Conservation (phyloP, 2,888 invertebrate genomes). For the Nipponacmea schrenckii region DNA sequence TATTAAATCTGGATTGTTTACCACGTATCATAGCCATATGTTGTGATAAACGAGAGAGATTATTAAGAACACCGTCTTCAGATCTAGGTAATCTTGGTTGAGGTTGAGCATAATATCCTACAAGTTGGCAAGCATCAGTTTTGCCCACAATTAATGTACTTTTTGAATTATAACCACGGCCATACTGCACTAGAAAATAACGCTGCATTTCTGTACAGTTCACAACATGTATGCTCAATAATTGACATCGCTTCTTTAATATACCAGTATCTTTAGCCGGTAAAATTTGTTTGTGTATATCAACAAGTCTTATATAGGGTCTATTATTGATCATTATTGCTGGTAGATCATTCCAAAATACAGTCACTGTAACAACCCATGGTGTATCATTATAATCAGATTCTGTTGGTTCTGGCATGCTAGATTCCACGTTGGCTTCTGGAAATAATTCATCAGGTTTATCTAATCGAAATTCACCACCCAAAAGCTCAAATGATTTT, state of each 20-base stretch:
- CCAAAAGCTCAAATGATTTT: constrained; percentile 42
- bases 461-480: constrained; percentile 16
- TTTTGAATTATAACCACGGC: constrained; percentile 65
- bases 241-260: constrained; percentile 65
- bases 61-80: constrained; percentile 24
- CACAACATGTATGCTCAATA: constrained; percentile 59
- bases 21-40: constrained; percentile 3
- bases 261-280: constrained; percentile 68
- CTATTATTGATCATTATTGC: constrained; percentile 63
- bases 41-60: constrained; percentile 12
- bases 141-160: constrained; percentile 64
- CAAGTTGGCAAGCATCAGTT: constrained; percentile 59
- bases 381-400: constrained; percentile 47
- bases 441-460: constrained; percentile 10
- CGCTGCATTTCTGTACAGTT: constrained; percentile 67
- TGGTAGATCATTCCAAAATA: constrained; percentile 67
- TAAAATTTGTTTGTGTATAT: constrained; percentile 67
- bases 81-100: constrained; percentile 41
- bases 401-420: constrained; percentile 6
- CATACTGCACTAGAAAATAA: constrained; percentile 67
- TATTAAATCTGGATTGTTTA: constrained; percentile 13
- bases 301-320: constrained; percentile 64
- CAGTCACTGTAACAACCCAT: constrained; percentile 63
- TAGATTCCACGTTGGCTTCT: not conserved
- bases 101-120: constrained; percentile 66